Evolutionary conservation across 2,113 vertebrate genomes (phyloP), one percentile per base, ranked within the genome.

Genomic region (Pomatorhinus ruficollis): DNA sequence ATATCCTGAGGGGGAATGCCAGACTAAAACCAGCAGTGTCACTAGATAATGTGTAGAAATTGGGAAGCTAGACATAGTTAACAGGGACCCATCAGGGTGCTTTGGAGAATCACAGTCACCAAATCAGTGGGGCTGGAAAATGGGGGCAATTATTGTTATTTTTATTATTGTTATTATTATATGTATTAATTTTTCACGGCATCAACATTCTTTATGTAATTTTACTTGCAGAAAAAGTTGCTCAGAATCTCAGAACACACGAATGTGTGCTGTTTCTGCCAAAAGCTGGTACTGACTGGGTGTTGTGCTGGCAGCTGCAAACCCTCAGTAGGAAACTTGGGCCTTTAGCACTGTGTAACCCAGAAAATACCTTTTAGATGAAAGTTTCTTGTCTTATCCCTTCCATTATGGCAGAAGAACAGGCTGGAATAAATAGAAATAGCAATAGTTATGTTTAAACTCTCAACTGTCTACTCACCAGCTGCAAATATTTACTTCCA

Each of bases 401-500:
- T 97, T 35, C 50, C n/a, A 7, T 87, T 85, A 83, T n/a, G 25
- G 81, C 50, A 68, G 72, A 60, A 72, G 40, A 49, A 18, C 17
- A 52, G 23, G 31, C 59, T 90, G 84, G 74, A 87, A 93, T 83
- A 57, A 82, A 91, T 39, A 95, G 94, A 95, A 96, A 91, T 92
- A 91, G 84, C 39, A 88, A 69, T 92, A 91, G 84, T 97, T 97
- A 93, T 72, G 74, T 91, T 95, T 74, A 78, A 97, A 87, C 30
- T 84, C 47, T 80, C 31, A 28, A 68, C 61, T 78, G 42, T 63
- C 91, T 85, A 5, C 80, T 95, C 95, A 84, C 47, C 39, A n/a
- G 57, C 94, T 82, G 96, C 95, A 97, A 97, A 97, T 97, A 97
- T 97, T 97, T 97, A 90, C 91, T 89, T 90, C 57, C 71, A 85